These are phyloP conservation scores for Hydraecia micacea DNA, from an alignment of 2,888 invertebrate species.

Conservation along the genomic window DNA sequence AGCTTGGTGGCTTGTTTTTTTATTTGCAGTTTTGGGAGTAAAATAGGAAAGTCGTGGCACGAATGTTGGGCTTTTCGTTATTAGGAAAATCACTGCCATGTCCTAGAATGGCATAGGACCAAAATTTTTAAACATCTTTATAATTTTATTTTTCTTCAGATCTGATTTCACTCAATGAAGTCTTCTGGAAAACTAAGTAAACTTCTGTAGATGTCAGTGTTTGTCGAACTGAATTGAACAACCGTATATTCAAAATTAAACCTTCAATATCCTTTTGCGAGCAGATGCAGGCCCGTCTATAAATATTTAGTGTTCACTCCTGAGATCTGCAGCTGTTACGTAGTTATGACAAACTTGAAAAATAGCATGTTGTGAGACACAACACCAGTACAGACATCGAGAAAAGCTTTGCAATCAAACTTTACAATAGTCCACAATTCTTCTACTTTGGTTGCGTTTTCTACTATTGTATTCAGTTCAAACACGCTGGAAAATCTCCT, in stretches of 20 bases:
- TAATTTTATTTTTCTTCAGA: not conserved
- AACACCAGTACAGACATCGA: conserved; percentile 6
- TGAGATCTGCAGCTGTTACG: conserved; percentile 26
- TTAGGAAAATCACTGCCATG: not conserved
- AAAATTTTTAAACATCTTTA: not conserved
- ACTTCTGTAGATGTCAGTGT: not conserved
- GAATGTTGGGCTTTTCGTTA: not conserved
- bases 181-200: not conserved
- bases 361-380: conserved; percentile 21
- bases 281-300: conserved; percentile 6
- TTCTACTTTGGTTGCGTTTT: conserved; percentile 14
- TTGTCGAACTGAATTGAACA: not conserved
- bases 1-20: conserved; percentile 48
- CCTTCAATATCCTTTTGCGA: not conserved
- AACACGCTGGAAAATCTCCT: not conserved
- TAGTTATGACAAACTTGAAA: conserved; percentile 30
- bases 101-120: not conserved
- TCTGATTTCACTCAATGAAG: not conserved
- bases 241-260: not conserved
- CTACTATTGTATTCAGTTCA: conserved; percentile 9
- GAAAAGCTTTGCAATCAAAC: conserved; percentile 35
- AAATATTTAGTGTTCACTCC: conserved; percentile 20
- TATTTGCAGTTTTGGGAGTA: conserved; percentile 27
- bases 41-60: not conserved
- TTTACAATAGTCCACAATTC: conserved; percentile 34